phyloP scores from a whole-genome alignment of 2,113 vertebrate genomes.

The Pampusana beccarii region DNA sequence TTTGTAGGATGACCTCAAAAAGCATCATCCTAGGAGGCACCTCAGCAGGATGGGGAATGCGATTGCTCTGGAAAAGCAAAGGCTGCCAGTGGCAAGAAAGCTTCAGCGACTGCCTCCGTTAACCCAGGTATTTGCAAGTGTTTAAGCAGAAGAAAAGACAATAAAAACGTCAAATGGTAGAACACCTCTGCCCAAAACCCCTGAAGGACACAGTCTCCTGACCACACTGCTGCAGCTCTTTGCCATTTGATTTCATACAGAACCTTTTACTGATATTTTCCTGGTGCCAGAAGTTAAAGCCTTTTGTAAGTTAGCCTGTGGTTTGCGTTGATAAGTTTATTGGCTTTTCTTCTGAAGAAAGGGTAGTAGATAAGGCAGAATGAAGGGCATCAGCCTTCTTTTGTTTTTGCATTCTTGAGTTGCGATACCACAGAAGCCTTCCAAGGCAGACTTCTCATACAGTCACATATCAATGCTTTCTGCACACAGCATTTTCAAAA shows the following conservation, averaged over 20 bases:
- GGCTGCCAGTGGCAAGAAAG: neutral
- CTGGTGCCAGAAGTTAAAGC: constrained; percentile 22
- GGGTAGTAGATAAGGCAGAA: constrained; percentile 43
- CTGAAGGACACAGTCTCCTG: neutral
- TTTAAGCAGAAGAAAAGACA: neutral
- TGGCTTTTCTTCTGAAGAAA: constrained; percentile 60
- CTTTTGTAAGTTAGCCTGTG: constrained; percentile 37
- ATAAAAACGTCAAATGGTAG: neutral
- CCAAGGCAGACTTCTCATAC: neutral
- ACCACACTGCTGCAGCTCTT: neutral
- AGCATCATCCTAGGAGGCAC: neutral
- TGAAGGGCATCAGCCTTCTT: constrained; percentile 50
- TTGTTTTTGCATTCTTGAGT: neutral
- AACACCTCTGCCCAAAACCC: neutral
- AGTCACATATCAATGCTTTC: neutral
- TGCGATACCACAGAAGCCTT: neutral
- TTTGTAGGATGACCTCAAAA: neutral
- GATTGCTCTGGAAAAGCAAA: neutral
- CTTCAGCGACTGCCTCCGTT: rapidly evolving
- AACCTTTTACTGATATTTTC: neutral
- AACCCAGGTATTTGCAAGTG: neutral
- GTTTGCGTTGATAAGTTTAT: constrained; percentile 44
- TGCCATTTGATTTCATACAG: neutral
- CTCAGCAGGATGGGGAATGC: neutral
- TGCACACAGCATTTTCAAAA: neutral